Percentiles rank a stretch among this genome's conserved stretches.
Evolutionary conservation across 2,888 invertebrate genomes (phyloP).

Genomic region (Meta bourneti): DNA sequence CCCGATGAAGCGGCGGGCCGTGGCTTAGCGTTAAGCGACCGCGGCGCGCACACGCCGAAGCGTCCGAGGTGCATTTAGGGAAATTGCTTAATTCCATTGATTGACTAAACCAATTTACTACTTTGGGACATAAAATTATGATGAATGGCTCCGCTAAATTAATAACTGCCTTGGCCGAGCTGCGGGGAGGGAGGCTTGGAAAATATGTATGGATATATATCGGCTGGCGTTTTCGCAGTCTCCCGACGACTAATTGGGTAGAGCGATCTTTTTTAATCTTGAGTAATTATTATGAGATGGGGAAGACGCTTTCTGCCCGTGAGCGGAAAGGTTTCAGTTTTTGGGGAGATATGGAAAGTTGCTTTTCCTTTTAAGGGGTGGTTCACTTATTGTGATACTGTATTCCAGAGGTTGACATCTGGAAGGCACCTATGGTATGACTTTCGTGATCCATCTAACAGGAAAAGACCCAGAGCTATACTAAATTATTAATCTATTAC

Average conservation of each 20-base stretch:
- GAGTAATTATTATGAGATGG: conserved; percentile 74
- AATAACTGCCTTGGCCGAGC: conserved; percentile 68
- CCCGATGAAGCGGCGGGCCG: too few species aligned
- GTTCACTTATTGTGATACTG: neutral
- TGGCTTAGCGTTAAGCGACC: neutral
- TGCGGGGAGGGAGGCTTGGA: conserved; percentile 11
- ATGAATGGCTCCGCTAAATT: conserved; percentile 75
- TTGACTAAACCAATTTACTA: conserved; percentile 77
- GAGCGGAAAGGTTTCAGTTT: conserved; percentile 70
- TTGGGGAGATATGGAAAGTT: conserved; percentile 57
- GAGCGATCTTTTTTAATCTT: conserved; percentile 76
- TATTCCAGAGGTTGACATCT: neutral
- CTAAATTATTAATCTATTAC: too few species aligned
- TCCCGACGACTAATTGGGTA: conserved; percentile 63
- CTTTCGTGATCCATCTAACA: too few species aligned
- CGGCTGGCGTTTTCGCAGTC: conserved; percentile 54
- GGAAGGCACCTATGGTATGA: too few species aligned
- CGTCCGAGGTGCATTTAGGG: conserved; percentile 70
- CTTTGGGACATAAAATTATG: conserved; percentile 76
- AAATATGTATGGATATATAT: conserved; percentile 65
- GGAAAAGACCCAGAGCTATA: too few species aligned
- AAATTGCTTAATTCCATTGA: conserved; percentile 77
- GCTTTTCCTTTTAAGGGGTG: neutral
- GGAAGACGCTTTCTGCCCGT: conserved; percentile 21
- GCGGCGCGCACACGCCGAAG: conserved; percentile 3